These are phyloP conservation scores for Montipora sp. DNA, from an alignment of 64 coral and sea anemone genomes.

Conservation along the genomic window DNA sequence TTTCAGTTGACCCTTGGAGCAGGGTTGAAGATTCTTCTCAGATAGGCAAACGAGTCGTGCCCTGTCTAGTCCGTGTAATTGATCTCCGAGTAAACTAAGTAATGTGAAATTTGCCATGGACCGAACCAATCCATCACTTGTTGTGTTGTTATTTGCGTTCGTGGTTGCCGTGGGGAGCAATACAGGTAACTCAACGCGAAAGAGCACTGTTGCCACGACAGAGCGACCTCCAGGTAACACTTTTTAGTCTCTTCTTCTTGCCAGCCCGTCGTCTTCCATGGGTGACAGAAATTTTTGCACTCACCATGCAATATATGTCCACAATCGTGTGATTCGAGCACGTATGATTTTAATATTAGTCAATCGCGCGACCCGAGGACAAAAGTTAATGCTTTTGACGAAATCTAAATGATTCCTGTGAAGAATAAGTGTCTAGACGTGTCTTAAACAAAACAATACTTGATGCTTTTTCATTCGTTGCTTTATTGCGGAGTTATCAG, in stretches of 20 bases:
- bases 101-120: slow-evolving; percentile 18
- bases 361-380: not conserved
- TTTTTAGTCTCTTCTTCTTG: not conserved
- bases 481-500: not conserved
- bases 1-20: slow-evolving; percentile 2
- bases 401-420: not conserved
- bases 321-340: not conserved
- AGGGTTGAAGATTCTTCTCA: not conserved
- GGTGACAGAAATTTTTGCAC: not conserved
- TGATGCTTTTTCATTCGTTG: not conserved
- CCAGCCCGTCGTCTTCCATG: not conserved
- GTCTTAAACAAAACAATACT: not conserved
- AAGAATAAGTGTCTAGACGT: not conserved
- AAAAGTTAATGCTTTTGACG: not conserved
- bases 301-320: not conserved
- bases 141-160: slow-evolving; percentile 2
- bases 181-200: not conserved
- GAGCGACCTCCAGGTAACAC: not conserved
- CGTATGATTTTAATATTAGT: not conserved
- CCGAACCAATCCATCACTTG: not conserved
- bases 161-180: not conserved
- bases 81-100: slow-evolving; percentile 5
- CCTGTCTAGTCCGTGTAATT: not conserved
- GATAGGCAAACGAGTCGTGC: not conserved
- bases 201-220: not conserved